A percentile compares a stretch with the other conserved stretches of the same genome.
Evolutionary conservation across 2,797 vertebrate genomes (phyloP).

Genomic region (Pachyuromys duprasi): DNA sequence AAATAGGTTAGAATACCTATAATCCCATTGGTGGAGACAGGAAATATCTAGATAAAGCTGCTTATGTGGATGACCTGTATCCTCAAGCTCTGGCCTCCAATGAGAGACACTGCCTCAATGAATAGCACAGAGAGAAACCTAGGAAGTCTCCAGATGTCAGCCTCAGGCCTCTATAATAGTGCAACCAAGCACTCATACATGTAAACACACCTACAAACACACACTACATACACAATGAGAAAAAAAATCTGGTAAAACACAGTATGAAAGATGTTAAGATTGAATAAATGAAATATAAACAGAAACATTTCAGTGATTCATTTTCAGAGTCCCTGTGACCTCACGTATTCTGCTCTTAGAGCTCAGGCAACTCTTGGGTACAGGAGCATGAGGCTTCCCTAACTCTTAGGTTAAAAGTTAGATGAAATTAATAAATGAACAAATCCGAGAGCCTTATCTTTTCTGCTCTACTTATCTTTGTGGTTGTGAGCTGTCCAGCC

Average conservation of each 20-base stretch:
- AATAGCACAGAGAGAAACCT: neutral
- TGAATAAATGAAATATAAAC: neutral
- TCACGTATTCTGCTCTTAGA: neutral
- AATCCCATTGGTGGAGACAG: neutral
- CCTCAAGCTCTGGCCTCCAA: neutral
- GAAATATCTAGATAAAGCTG: neutral
- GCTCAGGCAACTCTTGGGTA: neutral
- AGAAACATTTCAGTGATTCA: neutral
- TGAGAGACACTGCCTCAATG: neutral
- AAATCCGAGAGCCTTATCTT: neutral
- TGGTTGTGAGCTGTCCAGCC: neutral
- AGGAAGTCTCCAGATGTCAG: neutral
- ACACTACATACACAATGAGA: neutral
- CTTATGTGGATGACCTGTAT: neutral
- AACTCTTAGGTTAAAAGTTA: neutral
- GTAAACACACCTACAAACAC: neutral
- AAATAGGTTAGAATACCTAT: neutral
- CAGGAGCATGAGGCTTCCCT: neutral
- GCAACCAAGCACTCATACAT: neutral
- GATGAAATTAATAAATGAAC: constrained; percentile 31
- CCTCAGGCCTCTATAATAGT: no score
- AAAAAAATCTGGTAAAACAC: neutral
- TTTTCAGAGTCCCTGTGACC: neutral
- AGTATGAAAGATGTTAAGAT: neutral
- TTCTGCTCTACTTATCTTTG: neutral